Conservation (phyloP, 2,888 invertebrate species). For the Coelogynopora nodosa region DNA sequence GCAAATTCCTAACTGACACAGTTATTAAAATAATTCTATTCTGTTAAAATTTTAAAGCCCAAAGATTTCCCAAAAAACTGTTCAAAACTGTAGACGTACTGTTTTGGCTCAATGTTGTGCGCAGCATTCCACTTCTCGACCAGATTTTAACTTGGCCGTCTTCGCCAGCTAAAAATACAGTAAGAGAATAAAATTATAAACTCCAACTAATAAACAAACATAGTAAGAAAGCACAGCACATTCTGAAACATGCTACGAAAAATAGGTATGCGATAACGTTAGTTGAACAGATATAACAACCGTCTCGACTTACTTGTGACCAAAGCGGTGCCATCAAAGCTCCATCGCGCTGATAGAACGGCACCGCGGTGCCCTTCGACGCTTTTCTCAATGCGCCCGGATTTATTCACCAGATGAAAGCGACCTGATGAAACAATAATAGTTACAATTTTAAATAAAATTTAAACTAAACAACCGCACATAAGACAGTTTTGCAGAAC, state of each 20-base stretch:
- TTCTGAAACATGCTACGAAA: too few relatives aligned
- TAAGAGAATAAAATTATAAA: too few relatives aligned
- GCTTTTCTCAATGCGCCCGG: constrained; percentile 84
- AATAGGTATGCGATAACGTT: too few relatives aligned
- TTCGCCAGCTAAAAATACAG: constrained; percentile 73
- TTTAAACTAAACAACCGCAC: too few relatives aligned
- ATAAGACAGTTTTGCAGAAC: too few relatives aligned
- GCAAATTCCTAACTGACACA: too few relatives aligned
- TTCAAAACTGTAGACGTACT: constrained; percentile 63
- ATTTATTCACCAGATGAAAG: constrained; percentile 80
- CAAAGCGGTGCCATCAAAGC: constrained; percentile 87
- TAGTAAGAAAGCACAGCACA: too few relatives aligned
- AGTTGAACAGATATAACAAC: too few relatives aligned
- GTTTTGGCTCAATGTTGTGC: constrained; percentile 81
- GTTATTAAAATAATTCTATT: too few relatives aligned
- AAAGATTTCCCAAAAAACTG: too few relatives aligned
- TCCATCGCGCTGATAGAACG: constrained; percentile 83
- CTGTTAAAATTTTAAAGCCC: too few relatives aligned
- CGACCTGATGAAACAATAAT: constrained; percentile 65
- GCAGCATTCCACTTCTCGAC: constrained; percentile 83
- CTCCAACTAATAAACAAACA: too few relatives aligned
- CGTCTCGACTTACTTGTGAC: constrained; percentile 78
- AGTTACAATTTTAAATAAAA: background rate
- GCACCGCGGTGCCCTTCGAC: constrained; percentile 86
- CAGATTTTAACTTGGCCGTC: constrained; percentile 93